Evolutionary conservation across 1,140 invertebrate species (phyloP).

Genomic region (Diorhabda elongata): DNA sequence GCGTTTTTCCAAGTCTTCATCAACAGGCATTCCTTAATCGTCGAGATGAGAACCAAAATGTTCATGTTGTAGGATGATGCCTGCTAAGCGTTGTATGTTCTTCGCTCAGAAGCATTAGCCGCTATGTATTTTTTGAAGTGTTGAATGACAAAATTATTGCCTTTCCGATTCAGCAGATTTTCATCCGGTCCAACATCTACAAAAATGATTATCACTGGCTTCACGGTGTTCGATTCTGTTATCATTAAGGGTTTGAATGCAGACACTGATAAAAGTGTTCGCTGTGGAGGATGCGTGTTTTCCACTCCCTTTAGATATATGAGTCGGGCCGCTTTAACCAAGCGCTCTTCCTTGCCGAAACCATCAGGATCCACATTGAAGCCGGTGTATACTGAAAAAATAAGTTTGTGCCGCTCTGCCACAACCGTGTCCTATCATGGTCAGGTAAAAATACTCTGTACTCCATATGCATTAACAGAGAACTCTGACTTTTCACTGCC

Average conservation of each 20-base stretch:
- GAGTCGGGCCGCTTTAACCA: slow-evolving; percentile 41
- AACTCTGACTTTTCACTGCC: slow-evolving; percentile 41
- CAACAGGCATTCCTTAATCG: too few relatives aligned
- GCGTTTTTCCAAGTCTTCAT: too few relatives aligned
- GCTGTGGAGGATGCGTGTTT: slow-evolving; percentile 33
- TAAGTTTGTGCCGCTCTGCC: slow-evolving; percentile 44
- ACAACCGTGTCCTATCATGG: slow-evolving; percentile 48
- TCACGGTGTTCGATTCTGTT: too few relatives aligned
- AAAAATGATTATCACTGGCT: too few relatives aligned
- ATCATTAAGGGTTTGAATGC: background rate
- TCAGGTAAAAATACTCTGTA: slow-evolving; percentile 41
- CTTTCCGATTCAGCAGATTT: too few relatives aligned
- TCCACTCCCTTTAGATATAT: slow-evolving; percentile 41
- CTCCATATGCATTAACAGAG: slow-evolving; percentile 46
- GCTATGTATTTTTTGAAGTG: too few relatives aligned
- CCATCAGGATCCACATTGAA: slow-evolving; percentile 31
- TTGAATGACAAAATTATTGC: too few relatives aligned
- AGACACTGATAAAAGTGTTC: slow-evolving; percentile 6
- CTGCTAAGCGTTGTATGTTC: background rate
- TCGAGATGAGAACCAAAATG: background rate
- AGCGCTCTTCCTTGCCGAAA: slow-evolving; percentile 34
- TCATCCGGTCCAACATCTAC: too few relatives aligned
- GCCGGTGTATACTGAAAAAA: slow-evolving; percentile 37
- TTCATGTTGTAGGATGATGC: background rate
- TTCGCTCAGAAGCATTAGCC: background rate